Evolutionary conservation across 2,113 vertebrate species (phyloP).

Genomic region (Odocoileus hemionus): DNA sequence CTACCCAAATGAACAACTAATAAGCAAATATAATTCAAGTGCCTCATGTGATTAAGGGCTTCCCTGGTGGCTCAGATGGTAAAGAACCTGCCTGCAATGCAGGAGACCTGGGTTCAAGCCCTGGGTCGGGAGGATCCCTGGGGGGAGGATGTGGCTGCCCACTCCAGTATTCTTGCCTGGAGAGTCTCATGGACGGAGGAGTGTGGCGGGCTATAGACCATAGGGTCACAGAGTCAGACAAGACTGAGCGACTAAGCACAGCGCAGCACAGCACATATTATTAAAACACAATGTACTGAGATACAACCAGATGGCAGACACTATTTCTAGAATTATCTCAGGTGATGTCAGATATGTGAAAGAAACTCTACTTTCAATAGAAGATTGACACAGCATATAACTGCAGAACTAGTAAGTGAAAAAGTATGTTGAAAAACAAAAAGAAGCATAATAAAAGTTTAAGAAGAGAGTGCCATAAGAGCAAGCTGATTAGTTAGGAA

Average conservation of each 20-base stretch:
- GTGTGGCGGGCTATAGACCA: background rate
- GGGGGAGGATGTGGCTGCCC: background rate
- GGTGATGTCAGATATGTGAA: background rate
- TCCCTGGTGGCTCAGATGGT: background rate
- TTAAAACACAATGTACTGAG: background rate
- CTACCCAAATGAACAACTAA: background rate
- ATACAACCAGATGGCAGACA: background rate
- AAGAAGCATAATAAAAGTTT: background rate
- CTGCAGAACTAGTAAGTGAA: background rate
- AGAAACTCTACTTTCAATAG: background rate
- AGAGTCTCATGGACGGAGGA: background rate
- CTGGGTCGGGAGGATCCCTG: background rate
- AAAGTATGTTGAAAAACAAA: background rate
- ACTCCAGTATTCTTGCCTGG: background rate
- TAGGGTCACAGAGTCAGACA: background rate
- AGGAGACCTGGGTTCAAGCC: background rate
- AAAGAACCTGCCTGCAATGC: background rate
- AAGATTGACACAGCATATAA: background rate
- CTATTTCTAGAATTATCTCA: background rate
- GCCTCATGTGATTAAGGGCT: background rate
- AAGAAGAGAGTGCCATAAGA: background rate
- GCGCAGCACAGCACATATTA: background rate
- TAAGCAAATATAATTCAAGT: background rate
- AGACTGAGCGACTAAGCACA: rapidly evolving
- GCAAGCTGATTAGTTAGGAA: background rate